Conservation (phyloP, 2,113 vertebrate genomes). For the Corythoichthys haematopterus region DNA sequence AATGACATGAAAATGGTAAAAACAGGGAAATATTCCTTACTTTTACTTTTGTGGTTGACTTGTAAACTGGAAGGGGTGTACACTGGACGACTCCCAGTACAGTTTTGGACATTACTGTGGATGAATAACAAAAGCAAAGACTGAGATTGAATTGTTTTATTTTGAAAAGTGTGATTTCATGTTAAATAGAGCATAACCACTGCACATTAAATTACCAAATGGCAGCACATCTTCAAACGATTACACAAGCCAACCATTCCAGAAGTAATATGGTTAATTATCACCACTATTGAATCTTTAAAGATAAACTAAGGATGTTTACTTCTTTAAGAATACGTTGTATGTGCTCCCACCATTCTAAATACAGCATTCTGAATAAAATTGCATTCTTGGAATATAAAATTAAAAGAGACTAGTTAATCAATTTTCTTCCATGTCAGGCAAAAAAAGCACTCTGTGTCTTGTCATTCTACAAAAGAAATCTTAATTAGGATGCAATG, state of each 20-base stretch:
- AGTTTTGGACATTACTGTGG: not conserved
- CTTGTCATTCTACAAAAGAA: too few species aligned
- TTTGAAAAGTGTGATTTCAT: not conserved
- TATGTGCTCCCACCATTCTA: too few species aligned
- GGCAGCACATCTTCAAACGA: not conserved
- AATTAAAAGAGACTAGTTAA: too few species aligned
- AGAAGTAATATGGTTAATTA: not conserved
- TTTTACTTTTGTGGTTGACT: not conserved
- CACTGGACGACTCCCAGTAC: not conserved
- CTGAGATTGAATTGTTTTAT: not conserved
- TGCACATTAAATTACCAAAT: not conserved
- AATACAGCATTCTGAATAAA: too few species aligned
- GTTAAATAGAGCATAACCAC: not conserved
- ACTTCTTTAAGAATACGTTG: too few species aligned
- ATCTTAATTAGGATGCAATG: too few species aligned
- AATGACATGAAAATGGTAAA: not conserved
- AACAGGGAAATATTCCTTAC: not conserved
- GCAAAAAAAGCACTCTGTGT: too few species aligned
- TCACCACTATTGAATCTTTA: not conserved
- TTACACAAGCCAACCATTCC: conserved; percentile 2
- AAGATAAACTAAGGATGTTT: too few species aligned
- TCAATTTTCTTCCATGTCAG: too few species aligned
- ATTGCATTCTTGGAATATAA: too few species aligned
- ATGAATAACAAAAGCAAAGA: not conserved
- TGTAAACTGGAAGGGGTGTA: not conserved